A percentile compares a stretch with the other conserved stretches of the same genome.
Conservation (phyloP, 2,113 vertebrate species). For the Alethe diademata region DNA sequence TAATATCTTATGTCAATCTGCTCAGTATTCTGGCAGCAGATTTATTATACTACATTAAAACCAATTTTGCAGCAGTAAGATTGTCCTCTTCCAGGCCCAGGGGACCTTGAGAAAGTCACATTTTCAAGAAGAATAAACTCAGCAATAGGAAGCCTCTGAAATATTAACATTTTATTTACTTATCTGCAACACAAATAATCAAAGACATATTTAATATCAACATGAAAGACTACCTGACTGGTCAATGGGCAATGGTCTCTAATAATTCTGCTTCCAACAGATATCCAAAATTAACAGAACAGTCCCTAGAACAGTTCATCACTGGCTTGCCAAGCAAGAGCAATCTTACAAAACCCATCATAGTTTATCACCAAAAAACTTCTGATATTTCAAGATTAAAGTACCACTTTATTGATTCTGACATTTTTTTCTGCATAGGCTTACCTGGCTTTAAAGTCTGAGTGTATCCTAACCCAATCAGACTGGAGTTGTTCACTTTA, state of each 20-base stretch:
- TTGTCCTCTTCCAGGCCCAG: not conserved
- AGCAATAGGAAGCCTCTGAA: not conserved
- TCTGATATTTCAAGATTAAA: not conserved
- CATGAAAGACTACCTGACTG: not conserved
- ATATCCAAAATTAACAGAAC: not conserved
- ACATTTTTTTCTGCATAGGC: not conserved
- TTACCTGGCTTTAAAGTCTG: constrained; percentile 96
- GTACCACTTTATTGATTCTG: not conserved
- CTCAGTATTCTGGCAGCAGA: constrained; percentile 1
- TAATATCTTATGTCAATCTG: constrained; percentile 9
- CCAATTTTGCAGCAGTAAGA: not conserved
- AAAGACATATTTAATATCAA: not conserved
- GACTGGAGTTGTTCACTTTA: constrained; percentile 98
- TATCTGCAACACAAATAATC: not conserved
- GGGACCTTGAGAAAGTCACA: not conserved
- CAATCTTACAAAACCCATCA: not conserved
- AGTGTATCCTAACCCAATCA: constrained; percentile 95
- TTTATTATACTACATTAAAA: constrained; percentile 15
- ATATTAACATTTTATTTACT: not conserved
- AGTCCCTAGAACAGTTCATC: not conserved
- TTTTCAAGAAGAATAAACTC: constrained; percentile 23
- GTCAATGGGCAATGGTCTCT: not conserved
- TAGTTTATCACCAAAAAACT: not conserved
- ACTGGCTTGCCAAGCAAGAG: not conserved
- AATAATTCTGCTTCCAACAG: not conserved